Percentiles rank a stretch among this genome's conserved stretches.
Evolutionary conservation across 2,888 invertebrate species (phyloP).

Genomic region (Hecatera dysodea): DNA sequence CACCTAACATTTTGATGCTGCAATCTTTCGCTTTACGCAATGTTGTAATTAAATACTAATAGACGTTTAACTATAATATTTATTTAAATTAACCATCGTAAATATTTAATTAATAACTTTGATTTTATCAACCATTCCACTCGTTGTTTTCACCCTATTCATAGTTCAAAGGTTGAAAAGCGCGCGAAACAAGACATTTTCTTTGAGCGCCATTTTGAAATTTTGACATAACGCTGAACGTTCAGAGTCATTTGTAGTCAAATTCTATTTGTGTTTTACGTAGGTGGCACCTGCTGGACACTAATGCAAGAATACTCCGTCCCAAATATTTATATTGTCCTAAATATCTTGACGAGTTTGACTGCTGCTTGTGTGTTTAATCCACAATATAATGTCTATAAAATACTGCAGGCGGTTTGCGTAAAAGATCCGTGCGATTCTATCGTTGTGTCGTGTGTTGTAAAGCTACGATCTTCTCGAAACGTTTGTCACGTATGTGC

Average conservation of each 20-base stretch:
- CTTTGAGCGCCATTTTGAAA: constrained; percentile 41
- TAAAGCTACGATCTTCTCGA: too few relatives aligned
- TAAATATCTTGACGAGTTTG: constrained; percentile 60
- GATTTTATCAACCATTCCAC: neutral
- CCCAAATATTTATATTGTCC: constrained; percentile 66
- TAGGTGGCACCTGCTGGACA: constrained; percentile 64
- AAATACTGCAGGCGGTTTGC: neutral
- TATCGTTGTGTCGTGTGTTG: too few relatives aligned
- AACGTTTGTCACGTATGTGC: too few relatives aligned
- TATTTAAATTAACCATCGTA: rapidly evolving
- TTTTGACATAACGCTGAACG: constrained; percentile 40
- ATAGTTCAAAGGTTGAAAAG: neutral
- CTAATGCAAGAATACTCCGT: constrained; percentile 54
- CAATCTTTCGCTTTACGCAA: constrained; percentile 12
- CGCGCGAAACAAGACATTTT: constrained; percentile 11
- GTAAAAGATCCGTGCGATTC: neutral
- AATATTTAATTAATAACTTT: neutral
- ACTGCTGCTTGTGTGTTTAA: constrained; percentile 35
- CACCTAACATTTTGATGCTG: constrained; percentile 19
- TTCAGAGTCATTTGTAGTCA: constrained; percentile 59
- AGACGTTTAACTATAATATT: constrained; percentile 23
- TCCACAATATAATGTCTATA: constrained; percentile 21
- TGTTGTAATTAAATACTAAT: neutral
- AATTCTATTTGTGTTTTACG: constrained; percentile 63
- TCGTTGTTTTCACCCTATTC: too few relatives aligned